Percentiles rank a stretch among this genome's conserved stretches.
These are phyloP conservation scores for Saxidomus purpurata DNA, from an alignment of 1,140 invertebrate genomes.

Conservation along the genomic window DNA sequence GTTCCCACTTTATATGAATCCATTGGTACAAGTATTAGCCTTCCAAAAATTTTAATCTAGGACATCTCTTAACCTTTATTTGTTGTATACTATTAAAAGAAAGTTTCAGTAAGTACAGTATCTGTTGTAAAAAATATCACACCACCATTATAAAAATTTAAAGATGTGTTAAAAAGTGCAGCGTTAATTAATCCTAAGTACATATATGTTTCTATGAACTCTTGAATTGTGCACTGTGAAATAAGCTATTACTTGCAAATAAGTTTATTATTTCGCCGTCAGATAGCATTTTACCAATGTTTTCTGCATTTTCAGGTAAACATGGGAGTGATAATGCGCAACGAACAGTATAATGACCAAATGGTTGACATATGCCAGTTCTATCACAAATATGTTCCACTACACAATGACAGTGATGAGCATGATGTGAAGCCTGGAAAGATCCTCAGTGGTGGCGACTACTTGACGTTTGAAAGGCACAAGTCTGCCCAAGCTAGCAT, in stretches of 20 bases:
- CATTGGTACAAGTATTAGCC: too few species aligned
- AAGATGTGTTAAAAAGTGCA: too few species aligned
- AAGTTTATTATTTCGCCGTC: not conserved
- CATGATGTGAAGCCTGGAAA: not conserved
- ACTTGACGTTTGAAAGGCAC: not conserved
- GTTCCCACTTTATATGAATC: too few species aligned
- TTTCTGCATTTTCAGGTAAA: constrained; percentile 5
- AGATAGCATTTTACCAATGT: too few species aligned
- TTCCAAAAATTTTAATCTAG: too few species aligned
- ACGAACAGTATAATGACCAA: constrained; percentile 54
- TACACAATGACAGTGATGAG: not conserved
- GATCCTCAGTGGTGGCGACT: too few species aligned
- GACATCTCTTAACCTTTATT: not conserved
- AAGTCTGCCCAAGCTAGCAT: not conserved
- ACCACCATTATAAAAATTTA: not conserved
- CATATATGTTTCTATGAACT: not conserved
- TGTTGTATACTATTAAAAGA: not conserved
- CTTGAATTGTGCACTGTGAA: not conserved
- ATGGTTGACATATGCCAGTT: constrained; percentile 60
- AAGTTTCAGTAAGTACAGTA: not conserved
- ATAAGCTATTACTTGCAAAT: not conserved
- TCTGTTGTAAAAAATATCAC: not conserved
- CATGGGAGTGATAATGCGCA: constrained; percentile 44
- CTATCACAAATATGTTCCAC: constrained; percentile 20
- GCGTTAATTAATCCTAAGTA: too few species aligned